Base-by-base conservation (phyloP, 2,888 invertebrate genomes). In the Dicyrtoma fusca region DNA sequence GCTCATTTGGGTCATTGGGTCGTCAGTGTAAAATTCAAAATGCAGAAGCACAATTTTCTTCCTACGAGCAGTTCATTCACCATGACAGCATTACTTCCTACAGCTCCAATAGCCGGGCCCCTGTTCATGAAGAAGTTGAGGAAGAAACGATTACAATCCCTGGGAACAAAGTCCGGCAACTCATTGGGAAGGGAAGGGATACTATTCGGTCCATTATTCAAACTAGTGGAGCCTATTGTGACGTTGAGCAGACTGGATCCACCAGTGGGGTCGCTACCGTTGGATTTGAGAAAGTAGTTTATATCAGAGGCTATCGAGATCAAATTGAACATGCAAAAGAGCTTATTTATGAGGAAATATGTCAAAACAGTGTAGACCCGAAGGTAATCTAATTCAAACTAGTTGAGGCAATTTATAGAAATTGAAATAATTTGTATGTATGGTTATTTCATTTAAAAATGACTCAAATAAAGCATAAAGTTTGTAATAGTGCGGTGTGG, bases 171-270 rank as follows among this genome's bases (percentile, higher is more conserved):
- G 42, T 44, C 14, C 25, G 25, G n/a, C 8, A 34, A 11, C 1
- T n/a, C n/a, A 21, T 47, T 25, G 89, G 92, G 77, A 91, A 94
- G 88, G 94, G 97, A 76, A 99, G 98, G 14, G 98, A 99, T 85
- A 97, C 97, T 0, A 98, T 99, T 80, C 94, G 96, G 84, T 92
- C 94, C 83, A 97, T 98, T 72, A 97, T 97, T 86, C 92, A 94
- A 77, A 92, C 94, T 82, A 94, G 95, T 0, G 97, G 97, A 66
- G 98, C 98, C 0, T 96, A 97, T 84, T 97, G 98, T 82, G 97
- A 99, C 85, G 87, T 98, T 82, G 95, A 97, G 84, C 88, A 97
- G 55, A 89, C 94, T 82, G 90, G 89, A 25, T 90, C 91, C 69
- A 88, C 88, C 51, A 93, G 91, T 82, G 85, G 87, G 14, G 85